phyloP scores from a whole-genome alignment of 2,797 vertebrate species.

The Fratercula arctica region DNA sequence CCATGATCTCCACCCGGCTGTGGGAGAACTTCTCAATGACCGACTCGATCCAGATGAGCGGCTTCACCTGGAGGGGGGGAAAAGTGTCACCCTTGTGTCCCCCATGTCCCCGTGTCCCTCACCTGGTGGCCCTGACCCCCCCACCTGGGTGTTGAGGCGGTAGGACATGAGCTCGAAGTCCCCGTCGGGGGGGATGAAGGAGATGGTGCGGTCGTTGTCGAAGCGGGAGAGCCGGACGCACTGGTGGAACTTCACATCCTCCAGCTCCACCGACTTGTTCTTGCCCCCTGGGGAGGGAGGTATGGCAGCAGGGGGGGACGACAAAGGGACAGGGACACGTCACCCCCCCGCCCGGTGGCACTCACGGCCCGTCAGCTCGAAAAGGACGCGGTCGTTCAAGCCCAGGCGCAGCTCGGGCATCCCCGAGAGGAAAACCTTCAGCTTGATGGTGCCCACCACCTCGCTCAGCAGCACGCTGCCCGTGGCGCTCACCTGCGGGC shows the following conservation, averaged over 20 bases:
- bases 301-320: background rate
- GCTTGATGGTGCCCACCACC: slow-evolving; percentile 91
- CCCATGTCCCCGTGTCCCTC: too few relatives aligned
- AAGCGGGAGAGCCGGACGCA: slow-evolving; percentile 93
- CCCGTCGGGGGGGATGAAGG: slow-evolving; percentile 92
- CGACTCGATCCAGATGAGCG: slow-evolving; percentile 95
- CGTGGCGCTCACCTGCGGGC: slow-evolving; percentile 85
- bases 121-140: background rate
- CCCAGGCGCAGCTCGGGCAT: slow-evolving; percentile 94
- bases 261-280: slow-evolving; percentile 90
- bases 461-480: slow-evolving; percentile 93
- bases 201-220: slow-evolving; percentile 91
- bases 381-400: slow-evolving; percentile 91
- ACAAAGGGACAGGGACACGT: fast-evolving
- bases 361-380: slow-evolving; percentile 91
- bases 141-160: slow-evolving; percentile 90
- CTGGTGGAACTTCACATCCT: slow-evolving; percentile 96
- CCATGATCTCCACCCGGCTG: slow-evolving; percentile 94
- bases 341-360: background rate
- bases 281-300: slow-evolving; percentile 81
- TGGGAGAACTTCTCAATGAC: slow-evolving; percentile 95
- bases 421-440: slow-evolving; percentile 93
- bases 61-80: slow-evolving; percentile 84
- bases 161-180: slow-evolving; percentile 97
- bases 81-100: background rate